phyloP scores from a whole-genome alignment of 2,888 invertebrate genomes.

The Ryuthela nishihirai region DNA sequence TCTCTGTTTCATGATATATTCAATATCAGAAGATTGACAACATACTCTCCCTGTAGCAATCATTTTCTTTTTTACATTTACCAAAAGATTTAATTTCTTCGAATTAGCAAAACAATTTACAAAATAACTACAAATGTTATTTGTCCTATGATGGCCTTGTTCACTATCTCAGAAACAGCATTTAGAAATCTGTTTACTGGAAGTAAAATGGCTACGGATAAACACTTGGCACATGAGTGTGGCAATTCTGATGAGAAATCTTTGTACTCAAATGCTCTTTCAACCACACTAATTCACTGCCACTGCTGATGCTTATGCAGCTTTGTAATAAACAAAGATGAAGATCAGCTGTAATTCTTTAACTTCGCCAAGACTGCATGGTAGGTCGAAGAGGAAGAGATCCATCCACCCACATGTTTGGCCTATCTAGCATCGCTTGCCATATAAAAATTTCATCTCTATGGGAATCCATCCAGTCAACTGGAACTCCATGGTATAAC shows the following conservation, averaged over 20 bases:
- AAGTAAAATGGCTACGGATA: not conserved
- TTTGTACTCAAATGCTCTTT: not conserved
- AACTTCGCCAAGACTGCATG: slow-evolving; percentile 44
- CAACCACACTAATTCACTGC: too few relatives aligned
- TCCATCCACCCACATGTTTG: slow-evolving; percentile 95
- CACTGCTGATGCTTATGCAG: not conserved
- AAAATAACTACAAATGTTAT: too few relatives aligned
- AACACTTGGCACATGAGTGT: not conserved
- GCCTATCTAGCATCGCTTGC: slow-evolving; percentile 90
- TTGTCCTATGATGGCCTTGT: too few relatives aligned
- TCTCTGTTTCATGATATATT: too few relatives aligned
- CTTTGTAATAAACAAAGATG: not conserved
- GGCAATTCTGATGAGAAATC: not conserved
- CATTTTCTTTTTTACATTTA: too few relatives aligned
- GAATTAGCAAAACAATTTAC: too few relatives aligned
- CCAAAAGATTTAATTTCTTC: too few relatives aligned
- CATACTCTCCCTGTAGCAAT: too few relatives aligned
- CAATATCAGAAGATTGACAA: too few relatives aligned
- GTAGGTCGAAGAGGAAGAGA: slow-evolving; percentile 74
- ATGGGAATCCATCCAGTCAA: slow-evolving; percentile 93
- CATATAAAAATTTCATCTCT: slow-evolving; percentile 86
- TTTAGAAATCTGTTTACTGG: not conserved
- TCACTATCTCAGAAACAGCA: not conserved
- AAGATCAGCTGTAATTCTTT: not conserved
- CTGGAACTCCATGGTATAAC: slow-evolving; percentile 74